Base-by-base conservation (phyloP, 2,888 invertebrate species). In the Phengaris arion region DNA sequence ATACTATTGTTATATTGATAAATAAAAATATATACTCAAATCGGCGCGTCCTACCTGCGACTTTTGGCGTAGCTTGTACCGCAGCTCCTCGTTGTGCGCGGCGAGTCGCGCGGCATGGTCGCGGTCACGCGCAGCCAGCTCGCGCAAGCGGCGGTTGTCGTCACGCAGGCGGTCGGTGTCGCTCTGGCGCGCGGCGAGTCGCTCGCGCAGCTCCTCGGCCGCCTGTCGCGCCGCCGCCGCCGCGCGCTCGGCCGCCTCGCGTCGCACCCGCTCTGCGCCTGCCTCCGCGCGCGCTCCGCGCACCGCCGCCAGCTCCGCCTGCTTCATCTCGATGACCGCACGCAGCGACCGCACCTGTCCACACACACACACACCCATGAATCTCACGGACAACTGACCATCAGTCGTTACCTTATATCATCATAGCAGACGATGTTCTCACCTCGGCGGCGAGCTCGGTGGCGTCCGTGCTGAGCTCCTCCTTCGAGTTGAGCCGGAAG, bases 291-390 rank as follows among this genome's bases (percentile, higher is more conserved):
- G 95, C 76, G 96, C 95, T 82, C 96, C 96, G 70, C 96, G 94
- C 73, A 98, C 92, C 22, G 97, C 95, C 0, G 96, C 96, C 83
- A 98, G 95, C 91, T 99, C 98, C 46, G 96, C 95, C 85, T 97
- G 97, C 84, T 97, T 96, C 84, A 99, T 93, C 82, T 98, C 98
- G 77, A 99, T 94, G 4, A 99, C 98, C 57, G 97, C 96, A 79
- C 97, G 95, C 78, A 99, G 92, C 22, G 98, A 98, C 81, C 82
- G 94, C 85, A 87, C 92, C 93, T 92, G 75, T 15, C 52, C 10
- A 57, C 1, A 57, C n/a, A 22, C 46, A 22, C 46, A 4, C 48
- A 70, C 52, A 12, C 35, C 2, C 22, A n/a, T 2, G 45, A 51
- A 72, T 13, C 69, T 52, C 74, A 51, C 46, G 46, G 35, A 5